Evolutionary conservation across 1,140 invertebrate species (phyloP).

Genomic region (Mercenaria mercenaria): DNA sequence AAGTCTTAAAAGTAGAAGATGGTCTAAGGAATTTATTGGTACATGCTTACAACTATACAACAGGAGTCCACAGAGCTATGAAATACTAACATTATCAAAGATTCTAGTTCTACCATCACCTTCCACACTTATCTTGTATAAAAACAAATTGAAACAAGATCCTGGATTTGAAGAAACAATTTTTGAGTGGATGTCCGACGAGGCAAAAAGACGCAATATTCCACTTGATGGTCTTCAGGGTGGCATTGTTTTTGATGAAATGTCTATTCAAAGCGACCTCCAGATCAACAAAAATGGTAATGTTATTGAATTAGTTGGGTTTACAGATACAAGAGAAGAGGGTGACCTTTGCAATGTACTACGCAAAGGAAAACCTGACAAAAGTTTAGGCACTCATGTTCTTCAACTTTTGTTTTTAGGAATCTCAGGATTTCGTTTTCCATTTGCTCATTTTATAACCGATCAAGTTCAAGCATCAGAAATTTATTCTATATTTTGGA

Average conservation of each 20-base stretch:
- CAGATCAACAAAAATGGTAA: not conserved
- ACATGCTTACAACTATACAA: not conserved
- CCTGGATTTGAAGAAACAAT: slow-evolving; percentile 25
- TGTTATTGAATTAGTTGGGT: slow-evolving; percentile 20
- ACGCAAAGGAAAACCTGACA: not conserved
- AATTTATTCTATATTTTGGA: slow-evolving; percentile 56
- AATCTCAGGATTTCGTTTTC: slow-evolving; percentile 63
- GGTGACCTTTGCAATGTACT: not conserved
- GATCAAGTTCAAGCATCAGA: slow-evolving; percentile 48
- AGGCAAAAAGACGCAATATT: slow-evolving; percentile 18
- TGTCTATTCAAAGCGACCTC: slow-evolving; percentile 42
- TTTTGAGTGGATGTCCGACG: slow-evolving; percentile 62
- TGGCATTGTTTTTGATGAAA: slow-evolving; percentile 63
- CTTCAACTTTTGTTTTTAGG: slow-evolving; percentile 63
- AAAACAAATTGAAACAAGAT: slow-evolving; percentile 63
- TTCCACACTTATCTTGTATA: slow-evolving; percentile 49
- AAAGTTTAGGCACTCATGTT: slow-evolving; percentile 47
- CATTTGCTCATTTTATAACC: slow-evolving; percentile 64
- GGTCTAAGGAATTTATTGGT: slow-evolving; percentile 37
- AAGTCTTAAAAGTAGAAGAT: slow-evolving; percentile 18
- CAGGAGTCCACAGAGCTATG: slow-evolving; percentile 16
- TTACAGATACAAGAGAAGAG: slow-evolving; percentile 43
- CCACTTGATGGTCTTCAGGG: not conserved
- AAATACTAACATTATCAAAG: not conserved
- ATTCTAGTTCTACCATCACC: not conserved